Evolutionary conservation across 92 coral and sea anemone species (phyloP).

Genomic region (Porites divaricata): DNA sequence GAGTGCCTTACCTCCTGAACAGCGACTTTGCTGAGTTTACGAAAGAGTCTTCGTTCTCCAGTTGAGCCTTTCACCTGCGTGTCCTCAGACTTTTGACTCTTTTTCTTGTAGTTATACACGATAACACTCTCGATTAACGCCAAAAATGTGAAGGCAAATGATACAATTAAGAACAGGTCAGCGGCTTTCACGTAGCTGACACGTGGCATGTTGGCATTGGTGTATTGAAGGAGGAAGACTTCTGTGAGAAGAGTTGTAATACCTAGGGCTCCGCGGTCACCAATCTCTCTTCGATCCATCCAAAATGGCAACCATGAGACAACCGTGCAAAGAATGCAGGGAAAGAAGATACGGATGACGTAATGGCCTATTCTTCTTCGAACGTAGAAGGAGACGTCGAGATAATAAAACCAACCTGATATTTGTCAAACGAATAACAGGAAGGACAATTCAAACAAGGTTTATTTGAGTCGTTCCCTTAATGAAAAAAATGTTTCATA

Average conservation of each 20-base stretch:
- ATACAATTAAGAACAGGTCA: slow-evolving; percentile 49
- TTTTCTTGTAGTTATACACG: slow-evolving; percentile 46
- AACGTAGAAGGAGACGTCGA: slow-evolving; percentile 23
- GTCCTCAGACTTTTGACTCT: background rate
- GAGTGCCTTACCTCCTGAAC: slow-evolving; percentile 17
- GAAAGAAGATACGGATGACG: slow-evolving; percentile 47
- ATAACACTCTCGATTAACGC: slow-evolving; percentile 46
- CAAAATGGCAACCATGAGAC: slow-evolving; percentile 62
- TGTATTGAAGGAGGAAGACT: slow-evolving; percentile 54
- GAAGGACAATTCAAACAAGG: too few species aligned
- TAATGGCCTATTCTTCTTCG: slow-evolving; percentile 49
- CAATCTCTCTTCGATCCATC: slow-evolving; percentile 55
- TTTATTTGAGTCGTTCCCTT: too few species aligned
- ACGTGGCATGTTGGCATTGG: slow-evolving; percentile 49
- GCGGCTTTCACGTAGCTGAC: slow-evolving; percentile 65
- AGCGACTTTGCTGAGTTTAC: background rate
- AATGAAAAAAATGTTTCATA: too few species aligned
- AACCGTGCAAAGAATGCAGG: slow-evolving; percentile 46
- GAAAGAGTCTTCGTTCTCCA: slow-evolving; percentile 20
- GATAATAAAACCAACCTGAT: slow-evolving; percentile 38
- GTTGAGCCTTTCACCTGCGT: background rate
- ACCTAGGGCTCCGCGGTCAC: slow-evolving; percentile 54
- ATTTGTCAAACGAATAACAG: background rate
- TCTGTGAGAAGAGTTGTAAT: slow-evolving; percentile 54
- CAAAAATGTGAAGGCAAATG: slow-evolving; percentile 53